Evolutionary conservation across 1,140 invertebrate genomes (phyloP).

Genomic region (Leptoteleia sp.): DNA sequence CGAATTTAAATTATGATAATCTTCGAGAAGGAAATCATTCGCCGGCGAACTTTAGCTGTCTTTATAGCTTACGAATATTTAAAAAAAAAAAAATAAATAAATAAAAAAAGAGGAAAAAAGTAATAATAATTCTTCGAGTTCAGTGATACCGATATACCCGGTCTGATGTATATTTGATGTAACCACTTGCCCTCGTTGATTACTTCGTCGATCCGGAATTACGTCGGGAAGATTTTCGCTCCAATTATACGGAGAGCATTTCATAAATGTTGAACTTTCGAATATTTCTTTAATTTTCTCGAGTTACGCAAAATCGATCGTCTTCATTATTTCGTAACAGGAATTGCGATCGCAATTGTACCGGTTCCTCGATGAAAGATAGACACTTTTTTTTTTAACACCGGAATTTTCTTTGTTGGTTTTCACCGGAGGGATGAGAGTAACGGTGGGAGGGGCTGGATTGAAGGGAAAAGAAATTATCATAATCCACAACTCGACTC

Average conservation of each 20-base stretch:
- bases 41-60: too few relatives aligned
- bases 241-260: slow-evolving; percentile 13
- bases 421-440: too few relatives aligned
- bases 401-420: not conserved
- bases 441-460: not conserved
- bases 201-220: slow-evolving; percentile 1
- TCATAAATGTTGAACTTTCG: slow-evolving; percentile 4
- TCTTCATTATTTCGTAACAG: slow-evolving; percentile 20
- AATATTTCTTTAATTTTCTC: slow-evolving; percentile 17
- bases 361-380: not conserved
- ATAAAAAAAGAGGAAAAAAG: too few relatives aligned
- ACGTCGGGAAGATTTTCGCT: slow-evolving; percentile 6
- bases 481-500: slow-evolving; percentile 12
- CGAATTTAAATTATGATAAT: too few relatives aligned
- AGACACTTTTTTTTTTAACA: not conserved
- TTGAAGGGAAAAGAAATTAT: slow-evolving; percentile 7
- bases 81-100: too few relatives aligned
- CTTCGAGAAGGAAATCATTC: too few relatives aligned
- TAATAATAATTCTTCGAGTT: too few relatives aligned
- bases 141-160: too few relatives aligned
- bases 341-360: too few relatives aligned
- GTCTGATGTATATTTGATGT: not conserved
- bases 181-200: slow-evolving; percentile 8
- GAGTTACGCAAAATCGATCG: slow-evolving; percentile 12
- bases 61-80: too few relatives aligned